A percentile compares a stretch with the other conserved stretches of the same genome.
Evolutionary conservation across 1,140 invertebrate species (phyloP).

Genomic region (Sinella curviseta): DNA sequence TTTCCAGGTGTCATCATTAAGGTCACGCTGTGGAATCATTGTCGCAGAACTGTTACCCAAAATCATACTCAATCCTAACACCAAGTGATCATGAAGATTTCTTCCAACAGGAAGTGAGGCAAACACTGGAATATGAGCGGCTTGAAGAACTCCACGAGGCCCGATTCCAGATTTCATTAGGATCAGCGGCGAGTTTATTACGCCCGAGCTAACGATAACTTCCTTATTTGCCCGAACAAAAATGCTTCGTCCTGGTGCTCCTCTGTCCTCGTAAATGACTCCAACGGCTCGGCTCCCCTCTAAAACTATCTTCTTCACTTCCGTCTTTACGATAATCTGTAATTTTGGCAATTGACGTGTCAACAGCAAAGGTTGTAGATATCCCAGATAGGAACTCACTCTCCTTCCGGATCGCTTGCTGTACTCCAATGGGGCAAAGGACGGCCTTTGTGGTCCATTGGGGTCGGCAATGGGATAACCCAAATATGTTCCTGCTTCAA

Average conservation of each 20-base stretch:
- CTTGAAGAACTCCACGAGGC: not conserved
- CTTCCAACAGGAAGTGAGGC: conserved; percentile 22
- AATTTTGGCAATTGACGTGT: conserved; percentile 5
- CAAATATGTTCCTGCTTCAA: not conserved
- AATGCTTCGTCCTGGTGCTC: too few relatives aligned
- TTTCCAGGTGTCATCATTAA: not conserved
- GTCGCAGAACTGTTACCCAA: not conserved
- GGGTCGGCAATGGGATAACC: not conserved
- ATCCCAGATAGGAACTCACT: conserved; percentile 21
- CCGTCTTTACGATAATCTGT: conserved; percentile 3
- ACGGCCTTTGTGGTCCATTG: conserved; percentile 17
- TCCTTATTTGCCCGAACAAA: too few relatives aligned
- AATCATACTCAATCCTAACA: not conserved
- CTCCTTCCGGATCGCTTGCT: conserved; percentile 19
- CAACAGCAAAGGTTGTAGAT: not conserved
- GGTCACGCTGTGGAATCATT: not conserved
- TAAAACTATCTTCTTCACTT: conserved; percentile 12
- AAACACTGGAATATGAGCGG: not conserved
- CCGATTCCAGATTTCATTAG: not conserved
- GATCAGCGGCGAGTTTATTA: too few relatives aligned
- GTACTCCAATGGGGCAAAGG: not conserved
- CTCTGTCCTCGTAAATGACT: not conserved
- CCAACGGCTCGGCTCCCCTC: not conserved
- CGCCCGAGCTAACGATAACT: too few relatives aligned
- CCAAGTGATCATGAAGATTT: not conserved